These are phyloP conservation scores for Aromia moschata DNA, from an alignment of 2,888 invertebrate species.

Conservation along the genomic window DNA sequence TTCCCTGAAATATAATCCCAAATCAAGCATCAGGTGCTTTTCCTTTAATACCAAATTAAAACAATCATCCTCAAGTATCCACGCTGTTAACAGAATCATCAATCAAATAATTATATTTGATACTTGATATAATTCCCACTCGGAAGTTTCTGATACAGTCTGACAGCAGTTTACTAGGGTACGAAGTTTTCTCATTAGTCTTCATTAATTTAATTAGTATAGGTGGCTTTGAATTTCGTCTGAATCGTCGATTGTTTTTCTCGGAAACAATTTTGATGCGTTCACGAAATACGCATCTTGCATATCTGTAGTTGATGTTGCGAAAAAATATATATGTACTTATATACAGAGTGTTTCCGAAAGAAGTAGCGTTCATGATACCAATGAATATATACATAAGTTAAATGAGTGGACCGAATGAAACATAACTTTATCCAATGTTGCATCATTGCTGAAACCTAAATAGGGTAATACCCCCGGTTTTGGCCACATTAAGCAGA, in stretches of 20 bases:
- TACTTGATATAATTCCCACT: slow-evolving; percentile 33
- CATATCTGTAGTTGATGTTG: no score
- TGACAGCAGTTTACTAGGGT: slow-evolving; percentile 31
- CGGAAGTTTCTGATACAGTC: slow-evolving; percentile 31
- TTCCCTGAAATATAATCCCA: not conserved
- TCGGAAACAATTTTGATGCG: no score
- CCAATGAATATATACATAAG: no score
- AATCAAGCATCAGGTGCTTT: slow-evolving; percentile 14
- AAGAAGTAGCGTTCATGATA: no score
- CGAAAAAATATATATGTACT: no score
- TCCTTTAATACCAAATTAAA: not conserved
- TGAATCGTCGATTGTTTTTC: not conserved
- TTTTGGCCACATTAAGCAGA: no score
- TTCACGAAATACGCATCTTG: no score
- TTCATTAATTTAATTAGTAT: slow-evolving; percentile 39
- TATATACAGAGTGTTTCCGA: no score
- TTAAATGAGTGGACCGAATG: no score
- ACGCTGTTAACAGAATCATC: slow-evolving; percentile 33
- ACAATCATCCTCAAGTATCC: not conserved
- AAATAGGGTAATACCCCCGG: no score
- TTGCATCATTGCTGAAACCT: no score
- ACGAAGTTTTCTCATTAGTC: slow-evolving; percentile 48
- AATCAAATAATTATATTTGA: slow-evolving; percentile 39
- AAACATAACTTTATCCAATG: no score
- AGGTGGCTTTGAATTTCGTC: slow-evolving; percentile 3